These are phyloP conservation scores for Lottia scabra DNA, from an alignment of 2,888 invertebrate genomes.

Conservation along the genomic window DNA sequence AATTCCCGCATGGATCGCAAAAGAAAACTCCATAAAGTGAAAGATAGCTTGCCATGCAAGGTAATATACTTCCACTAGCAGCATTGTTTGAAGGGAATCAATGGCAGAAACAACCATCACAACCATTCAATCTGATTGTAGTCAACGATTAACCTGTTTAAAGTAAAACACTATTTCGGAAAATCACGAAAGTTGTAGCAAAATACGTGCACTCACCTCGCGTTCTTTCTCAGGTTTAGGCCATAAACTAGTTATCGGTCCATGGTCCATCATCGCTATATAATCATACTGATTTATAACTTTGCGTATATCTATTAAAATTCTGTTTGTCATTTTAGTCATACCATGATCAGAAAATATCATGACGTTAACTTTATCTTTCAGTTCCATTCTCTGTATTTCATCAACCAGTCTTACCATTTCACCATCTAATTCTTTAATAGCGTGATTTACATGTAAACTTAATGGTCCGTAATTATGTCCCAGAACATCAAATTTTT, in stretches of 20 bases:
- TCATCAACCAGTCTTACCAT: constrained; percentile 30
- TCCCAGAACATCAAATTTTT: constrained; percentile 35
- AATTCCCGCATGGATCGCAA: too few species aligned
- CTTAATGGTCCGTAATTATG: constrained; percentile 39
- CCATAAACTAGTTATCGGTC: constrained; percentile 41
- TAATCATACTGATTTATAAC: constrained; percentile 30
- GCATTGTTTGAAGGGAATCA: too few species aligned
- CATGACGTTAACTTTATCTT: constrained; percentile 38
- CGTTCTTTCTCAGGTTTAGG: constrained; percentile 33
- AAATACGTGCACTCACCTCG: constrained; percentile 24
- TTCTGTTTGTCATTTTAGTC: constrained; percentile 32
- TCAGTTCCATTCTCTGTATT: constrained; percentile 17
- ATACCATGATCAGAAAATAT: constrained; percentile 52
- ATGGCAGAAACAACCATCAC: too few species aligned
- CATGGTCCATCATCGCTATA: constrained; percentile 29
- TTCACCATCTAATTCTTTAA: constrained; percentile 36
- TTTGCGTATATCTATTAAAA: constrained; percentile 35
- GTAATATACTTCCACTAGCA: too few species aligned
- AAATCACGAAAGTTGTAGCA: too few species aligned
- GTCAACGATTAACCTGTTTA: too few species aligned
- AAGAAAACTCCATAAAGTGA: too few species aligned
- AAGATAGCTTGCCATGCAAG: too few species aligned
- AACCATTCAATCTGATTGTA: too few species aligned
- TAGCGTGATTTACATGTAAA: constrained; percentile 29
- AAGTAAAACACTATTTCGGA: too few species aligned